A percentile compares a stretch with the other conserved stretches of the same genome.
phyloP scores from a whole-genome alignment of 2,113 vertebrate species.

The Gambusia affinis region DNA sequence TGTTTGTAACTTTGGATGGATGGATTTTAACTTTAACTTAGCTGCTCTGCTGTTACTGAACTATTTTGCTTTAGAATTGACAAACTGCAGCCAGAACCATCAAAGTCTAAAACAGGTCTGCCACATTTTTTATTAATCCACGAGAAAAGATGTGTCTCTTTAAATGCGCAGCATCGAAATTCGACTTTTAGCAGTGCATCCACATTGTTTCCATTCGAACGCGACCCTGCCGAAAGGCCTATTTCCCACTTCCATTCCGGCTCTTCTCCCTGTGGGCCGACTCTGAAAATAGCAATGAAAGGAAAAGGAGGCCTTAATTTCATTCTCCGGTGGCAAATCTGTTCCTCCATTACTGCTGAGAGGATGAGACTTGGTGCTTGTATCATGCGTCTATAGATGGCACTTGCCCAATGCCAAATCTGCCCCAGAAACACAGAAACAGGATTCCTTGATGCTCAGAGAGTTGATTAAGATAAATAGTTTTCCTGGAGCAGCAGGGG shows the following conservation, averaged over 20 bases:
- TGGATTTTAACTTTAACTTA: neutral
- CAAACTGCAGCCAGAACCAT: neutral
- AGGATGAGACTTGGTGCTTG: conserved; percentile 16
- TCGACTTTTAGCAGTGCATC: neutral
- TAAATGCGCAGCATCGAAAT: neutral
- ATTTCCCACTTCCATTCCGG: conserved; percentile 56
- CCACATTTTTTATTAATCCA: neutral
- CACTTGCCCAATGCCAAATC: conserved; percentile 10
- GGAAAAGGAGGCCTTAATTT: conserved; percentile 57
- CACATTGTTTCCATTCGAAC: conserved; percentile 39
- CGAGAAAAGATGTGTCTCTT: neutral
- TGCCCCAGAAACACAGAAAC: neutral
- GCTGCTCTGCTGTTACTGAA: too few species aligned
- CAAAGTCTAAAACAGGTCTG: neutral
- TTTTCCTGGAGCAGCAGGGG: conserved; percentile 18
- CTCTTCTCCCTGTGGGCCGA: conserved; percentile 50
- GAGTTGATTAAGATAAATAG: conserved; percentile 47
- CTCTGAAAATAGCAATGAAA: conserved; percentile 68
- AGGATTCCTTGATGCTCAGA: conserved; percentile 8
- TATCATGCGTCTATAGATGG: conserved; percentile 12
- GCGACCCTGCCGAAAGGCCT: conserved; percentile 30
- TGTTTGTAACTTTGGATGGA: neutral
- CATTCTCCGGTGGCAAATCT: conserved; percentile 44
- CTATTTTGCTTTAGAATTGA: neutral
- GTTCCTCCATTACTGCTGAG: conserved; percentile 39